Conservation (phyloP, 2,113 vertebrate species). For the Sinosuthora webbiana region DNA sequence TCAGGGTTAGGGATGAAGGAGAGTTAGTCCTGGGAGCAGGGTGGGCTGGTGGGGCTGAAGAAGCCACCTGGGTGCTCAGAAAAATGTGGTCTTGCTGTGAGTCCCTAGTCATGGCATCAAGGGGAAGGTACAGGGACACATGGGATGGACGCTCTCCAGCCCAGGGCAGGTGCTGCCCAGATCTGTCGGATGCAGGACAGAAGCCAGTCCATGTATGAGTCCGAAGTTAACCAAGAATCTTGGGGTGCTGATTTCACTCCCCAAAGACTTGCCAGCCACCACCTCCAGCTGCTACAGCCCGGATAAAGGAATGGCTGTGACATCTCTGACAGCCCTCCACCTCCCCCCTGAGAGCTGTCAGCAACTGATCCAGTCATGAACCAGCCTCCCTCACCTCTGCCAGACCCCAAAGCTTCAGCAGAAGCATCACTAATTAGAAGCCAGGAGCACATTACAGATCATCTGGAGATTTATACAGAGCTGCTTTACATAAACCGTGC, state of each 20-base stretch:
- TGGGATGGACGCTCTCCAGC: background rate
- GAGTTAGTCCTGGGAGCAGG: background rate
- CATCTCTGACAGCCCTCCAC: rapidly evolving
- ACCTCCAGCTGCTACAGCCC: background rate
- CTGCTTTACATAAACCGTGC: conserved; percentile 47
- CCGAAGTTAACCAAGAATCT: background rate
- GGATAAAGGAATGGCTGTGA: background rate
- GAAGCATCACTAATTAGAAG: background rate
- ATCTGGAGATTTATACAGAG: conserved; percentile 8
- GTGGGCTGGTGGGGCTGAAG: background rate
- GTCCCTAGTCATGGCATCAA: rapidly evolving
- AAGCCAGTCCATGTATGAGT: rapidly evolving
- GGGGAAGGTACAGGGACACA: background rate
- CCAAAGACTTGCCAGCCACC: background rate
- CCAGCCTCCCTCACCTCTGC: background rate
- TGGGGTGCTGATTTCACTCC: background rate
- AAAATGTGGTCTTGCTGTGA: background rate
- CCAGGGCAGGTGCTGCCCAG: background rate
- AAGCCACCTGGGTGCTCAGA: background rate
- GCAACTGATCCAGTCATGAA: background rate
- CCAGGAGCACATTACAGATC: background rate
- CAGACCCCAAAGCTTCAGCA: background rate
- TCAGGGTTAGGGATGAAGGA: background rate
- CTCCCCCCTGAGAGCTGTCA: background rate
- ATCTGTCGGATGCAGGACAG: background rate